These are phyloP conservation scores for Metalampra italica DNA, from an alignment of 2,888 invertebrate genomes.

Conservation along the genomic window DNA sequence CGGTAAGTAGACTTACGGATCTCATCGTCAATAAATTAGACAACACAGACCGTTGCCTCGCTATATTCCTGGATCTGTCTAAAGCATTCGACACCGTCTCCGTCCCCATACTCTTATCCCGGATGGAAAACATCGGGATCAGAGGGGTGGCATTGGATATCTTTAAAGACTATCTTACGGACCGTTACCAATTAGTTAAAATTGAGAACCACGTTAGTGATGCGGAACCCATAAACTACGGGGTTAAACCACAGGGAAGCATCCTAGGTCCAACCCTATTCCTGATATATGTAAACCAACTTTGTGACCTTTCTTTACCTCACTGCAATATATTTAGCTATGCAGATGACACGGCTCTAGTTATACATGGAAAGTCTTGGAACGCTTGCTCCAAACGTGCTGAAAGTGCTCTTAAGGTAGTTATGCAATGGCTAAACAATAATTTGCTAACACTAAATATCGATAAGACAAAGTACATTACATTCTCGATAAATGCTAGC, in stretches of 20 bases:
- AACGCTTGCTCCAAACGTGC: neutral
- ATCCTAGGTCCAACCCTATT: slow-evolving; percentile 2
- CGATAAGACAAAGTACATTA: neutral
- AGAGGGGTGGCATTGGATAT: neutral
- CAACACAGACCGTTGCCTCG: slow-evolving; percentile 5
- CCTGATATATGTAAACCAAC: neutral
- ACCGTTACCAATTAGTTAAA: neutral
- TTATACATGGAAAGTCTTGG: neutral
- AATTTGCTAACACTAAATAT: neutral
- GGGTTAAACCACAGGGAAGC: neutral
- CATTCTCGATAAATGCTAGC: neutral
- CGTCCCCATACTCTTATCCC: neutral
- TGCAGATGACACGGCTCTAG: neutral
- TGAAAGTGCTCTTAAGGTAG: neutral
- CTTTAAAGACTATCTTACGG: neutral
- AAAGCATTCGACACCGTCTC: slow-evolving; percentile 14
- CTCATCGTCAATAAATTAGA: slow-evolving; percentile 8
- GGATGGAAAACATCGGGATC: neutral
- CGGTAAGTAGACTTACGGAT: neutral
- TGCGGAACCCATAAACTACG: neutral
- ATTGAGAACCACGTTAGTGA: neutral
- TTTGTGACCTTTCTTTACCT: neutral
- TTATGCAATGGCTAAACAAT: neutral
- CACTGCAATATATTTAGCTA: neutral
- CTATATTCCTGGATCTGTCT: slow-evolving; percentile 8